phyloP scores from a whole-genome alignment of 2,888 invertebrate genomes.

The Melinopterus prodromus region DNA sequence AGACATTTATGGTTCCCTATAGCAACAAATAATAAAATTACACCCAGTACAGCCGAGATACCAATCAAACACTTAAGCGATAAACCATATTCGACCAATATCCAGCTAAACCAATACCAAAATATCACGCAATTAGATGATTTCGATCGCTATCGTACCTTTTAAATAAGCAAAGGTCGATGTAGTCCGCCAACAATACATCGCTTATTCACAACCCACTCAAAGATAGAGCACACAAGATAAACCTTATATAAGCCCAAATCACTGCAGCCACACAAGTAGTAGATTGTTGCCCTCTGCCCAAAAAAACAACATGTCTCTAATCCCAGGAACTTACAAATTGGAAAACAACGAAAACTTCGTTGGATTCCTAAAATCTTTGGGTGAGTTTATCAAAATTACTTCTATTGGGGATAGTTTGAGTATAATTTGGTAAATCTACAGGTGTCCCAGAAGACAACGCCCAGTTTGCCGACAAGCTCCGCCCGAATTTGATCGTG shows the following conservation, averaged over 20 bases:
- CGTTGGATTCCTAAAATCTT: conserved; percentile 40
- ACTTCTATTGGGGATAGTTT: not conserved
- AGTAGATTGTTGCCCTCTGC: not conserved
- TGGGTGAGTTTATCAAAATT: conserved; percentile 41
- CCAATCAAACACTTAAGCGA: not conserved
- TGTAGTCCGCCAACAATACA: not conserved
- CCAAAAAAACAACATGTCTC: conserved; percentile 41
- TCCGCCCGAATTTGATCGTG: conserved; percentile 42
- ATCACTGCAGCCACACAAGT: not conserved
- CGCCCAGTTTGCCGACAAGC: conserved; percentile 39
- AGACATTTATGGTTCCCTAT: no score
- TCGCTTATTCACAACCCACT: not conserved
- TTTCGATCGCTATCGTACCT: not conserved
- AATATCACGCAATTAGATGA: not conserved
- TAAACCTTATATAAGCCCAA: not conserved
- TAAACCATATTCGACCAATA: not conserved
- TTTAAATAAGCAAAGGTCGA: not conserved
- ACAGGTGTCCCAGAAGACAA: conserved; percentile 43
- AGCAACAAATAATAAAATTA: not conserved
- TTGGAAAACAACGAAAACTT: conserved; percentile 47
- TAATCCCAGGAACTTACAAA: conserved; percentile 46
- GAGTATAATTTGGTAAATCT: not conserved
- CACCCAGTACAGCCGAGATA: not conserved
- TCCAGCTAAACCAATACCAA: not conserved
- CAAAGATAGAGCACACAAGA: not conserved